These are phyloP conservation scores for Harlomillsia oculata DNA, from an alignment of 1,140 invertebrate genomes.

Conservation along the genomic window DNA sequence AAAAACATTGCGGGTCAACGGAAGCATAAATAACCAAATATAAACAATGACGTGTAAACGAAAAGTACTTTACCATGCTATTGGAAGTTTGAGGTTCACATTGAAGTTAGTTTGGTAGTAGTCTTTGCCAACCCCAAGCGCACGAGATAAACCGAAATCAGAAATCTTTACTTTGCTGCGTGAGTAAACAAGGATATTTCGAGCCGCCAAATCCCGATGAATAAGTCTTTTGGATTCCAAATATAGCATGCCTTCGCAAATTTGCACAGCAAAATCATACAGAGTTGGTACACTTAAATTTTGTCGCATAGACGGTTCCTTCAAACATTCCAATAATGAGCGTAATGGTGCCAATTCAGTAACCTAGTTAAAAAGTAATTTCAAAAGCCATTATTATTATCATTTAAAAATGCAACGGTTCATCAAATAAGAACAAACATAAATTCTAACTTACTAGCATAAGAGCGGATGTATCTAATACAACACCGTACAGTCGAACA, in stretches of 20 bases:
- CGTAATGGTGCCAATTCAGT: conserved; percentile 90
- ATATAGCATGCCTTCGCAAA: conserved; percentile 93
- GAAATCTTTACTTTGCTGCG: conserved; percentile 97
- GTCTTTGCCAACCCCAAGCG: conserved; percentile 93
- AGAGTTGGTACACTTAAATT: conserved; percentile 82
- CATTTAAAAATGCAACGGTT: background rate
- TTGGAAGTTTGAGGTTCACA: conserved; percentile 92
- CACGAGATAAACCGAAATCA: conserved; percentile 90
- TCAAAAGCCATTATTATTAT: background rate
- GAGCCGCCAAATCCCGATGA: conserved; percentile 84
- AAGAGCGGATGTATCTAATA: conserved; percentile 82
- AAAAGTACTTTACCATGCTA: conserved; percentile 75
- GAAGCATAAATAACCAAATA: background rate
- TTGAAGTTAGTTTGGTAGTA: conserved; percentile 99
- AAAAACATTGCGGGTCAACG: background rate
- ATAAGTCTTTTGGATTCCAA: conserved; percentile 86
- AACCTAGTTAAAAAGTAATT: conserved; percentile 49
- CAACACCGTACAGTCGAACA: conserved; percentile 91
- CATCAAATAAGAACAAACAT: too few relatives aligned
- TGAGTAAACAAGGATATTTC: conserved; percentile 91
- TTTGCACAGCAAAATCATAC: conserved; percentile 86
- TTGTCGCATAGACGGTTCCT: conserved; percentile 73
- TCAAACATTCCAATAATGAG: conserved; percentile 89
- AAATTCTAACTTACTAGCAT: conserved; percentile 64
- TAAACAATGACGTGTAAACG: conserved; percentile 2